Conservation (phyloP, 2,797 vertebrate genomes). For the Danio aesculapii region DNA sequence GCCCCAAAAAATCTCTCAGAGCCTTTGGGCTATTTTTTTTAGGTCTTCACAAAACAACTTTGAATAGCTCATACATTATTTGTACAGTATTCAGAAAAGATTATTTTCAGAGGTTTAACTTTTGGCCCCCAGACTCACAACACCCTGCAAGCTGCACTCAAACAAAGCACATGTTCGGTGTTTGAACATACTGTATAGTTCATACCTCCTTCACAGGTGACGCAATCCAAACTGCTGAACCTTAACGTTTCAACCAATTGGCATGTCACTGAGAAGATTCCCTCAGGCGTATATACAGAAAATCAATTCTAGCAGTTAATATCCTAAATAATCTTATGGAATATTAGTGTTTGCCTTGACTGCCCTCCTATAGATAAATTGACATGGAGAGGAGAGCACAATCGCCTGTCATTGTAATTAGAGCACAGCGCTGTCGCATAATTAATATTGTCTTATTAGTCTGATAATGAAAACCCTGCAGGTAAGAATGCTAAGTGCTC, state of each 20-base stretch:
- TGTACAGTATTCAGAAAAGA: conserved; percentile 40
- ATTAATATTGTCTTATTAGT: conserved; percentile 84
- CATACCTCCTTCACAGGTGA: conserved; percentile 24
- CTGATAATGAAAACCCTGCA: conserved; percentile 82
- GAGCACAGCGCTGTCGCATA: conserved; percentile 78
- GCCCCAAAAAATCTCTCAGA: conserved; percentile 24
- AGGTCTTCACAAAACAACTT: conserved; percentile 34
- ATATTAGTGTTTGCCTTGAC: conserved; percentile 55
- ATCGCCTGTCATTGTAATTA: conserved; percentile 78
- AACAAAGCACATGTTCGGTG: not conserved
- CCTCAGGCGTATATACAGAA: conserved; percentile 37
- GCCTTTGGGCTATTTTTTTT: conserved; percentile 42
- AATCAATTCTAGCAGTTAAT: conserved; percentile 54
- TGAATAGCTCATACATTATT: conserved; percentile 43
- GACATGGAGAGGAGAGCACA: conserved; percentile 41
- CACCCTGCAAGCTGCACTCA: conserved; percentile 27
- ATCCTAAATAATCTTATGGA: conserved; percentile 47
- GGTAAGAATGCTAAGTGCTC: conserved; percentile 73
- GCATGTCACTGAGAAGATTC: conserved; percentile 23
- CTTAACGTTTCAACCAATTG: conserved; percentile 17
- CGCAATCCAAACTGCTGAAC: conserved; percentile 26
- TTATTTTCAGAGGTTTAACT: conserved; percentile 45
- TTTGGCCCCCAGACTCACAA: conserved; percentile 34
- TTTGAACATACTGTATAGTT: conserved; percentile 14
- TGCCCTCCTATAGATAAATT: conserved; percentile 48